These are phyloP conservation scores for Rana temporaria DNA, from an alignment of 2,113 vertebrate genomes.

Conservation along the genomic window DNA sequence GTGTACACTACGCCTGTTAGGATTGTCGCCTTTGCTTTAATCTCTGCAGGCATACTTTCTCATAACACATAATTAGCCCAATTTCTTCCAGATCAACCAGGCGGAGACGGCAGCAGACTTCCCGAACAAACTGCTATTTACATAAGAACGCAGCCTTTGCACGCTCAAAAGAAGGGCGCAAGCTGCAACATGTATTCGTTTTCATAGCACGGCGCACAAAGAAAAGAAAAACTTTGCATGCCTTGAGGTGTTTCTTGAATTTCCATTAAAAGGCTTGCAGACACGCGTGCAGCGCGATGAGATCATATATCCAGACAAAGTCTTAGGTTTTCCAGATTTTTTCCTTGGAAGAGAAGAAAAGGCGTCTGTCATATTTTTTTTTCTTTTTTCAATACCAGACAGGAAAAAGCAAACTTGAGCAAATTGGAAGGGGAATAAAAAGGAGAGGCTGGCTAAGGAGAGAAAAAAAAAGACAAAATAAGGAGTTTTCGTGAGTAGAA, in stretches of 20 bases:
- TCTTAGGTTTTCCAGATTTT: slow-evolving; percentile 22
- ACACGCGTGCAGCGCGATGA: slow-evolving; percentile 49
- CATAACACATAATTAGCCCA: slow-evolving; percentile 28
- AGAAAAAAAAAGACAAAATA: slow-evolving; percentile 40
- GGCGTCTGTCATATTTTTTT: background rate
- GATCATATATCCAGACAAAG: slow-evolving; percentile 41
- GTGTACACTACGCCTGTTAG: background rate
- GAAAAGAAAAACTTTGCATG: background rate
- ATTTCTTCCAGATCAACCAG: background rate
- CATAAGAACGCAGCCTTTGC: slow-evolving; percentile 2
- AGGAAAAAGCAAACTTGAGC: background rate
- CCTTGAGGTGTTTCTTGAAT: slow-evolving; percentile 42
- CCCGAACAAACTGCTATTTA: slow-evolving; percentile 21
- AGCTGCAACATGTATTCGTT: slow-evolving; percentile 10
- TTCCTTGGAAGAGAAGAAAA: slow-evolving; percentile 33
- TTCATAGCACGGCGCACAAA: slow-evolving; percentile 13
- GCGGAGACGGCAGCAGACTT: background rate
- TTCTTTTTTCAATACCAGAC: background rate
- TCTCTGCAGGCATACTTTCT: slow-evolving; percentile 26
- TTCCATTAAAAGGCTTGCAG: slow-evolving; percentile 49
- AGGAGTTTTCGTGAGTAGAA: background rate
- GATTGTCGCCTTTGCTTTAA: background rate
- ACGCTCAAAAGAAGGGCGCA: background rate
- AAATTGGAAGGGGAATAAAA: slow-evolving; percentile 27
- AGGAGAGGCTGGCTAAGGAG: slow-evolving; percentile 7